Evolutionary conservation across 2,888 invertebrate species (phyloP).

Genomic region (Proisotoma minuta): DNA sequence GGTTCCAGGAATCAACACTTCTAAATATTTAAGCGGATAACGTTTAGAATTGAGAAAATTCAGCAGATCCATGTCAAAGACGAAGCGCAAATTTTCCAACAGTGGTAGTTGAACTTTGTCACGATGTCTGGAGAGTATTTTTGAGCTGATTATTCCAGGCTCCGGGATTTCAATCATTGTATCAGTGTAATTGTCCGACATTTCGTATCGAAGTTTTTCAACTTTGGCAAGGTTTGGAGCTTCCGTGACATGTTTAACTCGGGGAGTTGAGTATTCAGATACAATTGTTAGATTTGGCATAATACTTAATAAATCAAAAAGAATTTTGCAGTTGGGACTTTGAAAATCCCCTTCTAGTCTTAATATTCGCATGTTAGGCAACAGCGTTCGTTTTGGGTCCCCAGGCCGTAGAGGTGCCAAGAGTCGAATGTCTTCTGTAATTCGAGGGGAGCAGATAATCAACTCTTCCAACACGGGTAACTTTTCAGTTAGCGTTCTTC

Average conservation of each 20-base stretch:
- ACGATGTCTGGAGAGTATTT: not conserved
- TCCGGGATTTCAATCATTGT: not conserved
- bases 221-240: constrained; percentile 8
- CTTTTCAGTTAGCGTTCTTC: constrained; percentile 13
- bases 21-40: constrained; percentile 11
- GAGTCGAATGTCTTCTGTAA: not conserved
- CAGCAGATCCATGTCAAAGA: constrained; percentile 11
- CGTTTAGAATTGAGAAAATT: not conserved
- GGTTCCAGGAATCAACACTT: constrained; percentile 11
- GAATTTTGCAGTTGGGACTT: not conserved
- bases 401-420: not conserved
- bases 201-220: constrained; percentile 3
- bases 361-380: not conserved
- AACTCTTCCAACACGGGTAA: constrained; percentile 14
- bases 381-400: not conserved
- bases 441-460: constrained; percentile 6
- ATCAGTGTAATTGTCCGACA: constrained; percentile 14
- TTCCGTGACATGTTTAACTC: not conserved
- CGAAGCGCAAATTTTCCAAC: not conserved
- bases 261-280: not conserved
- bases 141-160: constrained; percentile 1
- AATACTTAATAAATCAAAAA: constrained; percentile 6
- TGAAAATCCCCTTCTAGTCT: constrained; percentile 1
- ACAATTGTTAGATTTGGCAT: constrained; percentile 12
- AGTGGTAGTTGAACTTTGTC: not conserved